Percentiles rank a stretch among this genome's conserved stretches.
phyloP scores from a whole-genome alignment of 1,140 invertebrate genomes.

The Acromyrmex charruanus region DNA sequence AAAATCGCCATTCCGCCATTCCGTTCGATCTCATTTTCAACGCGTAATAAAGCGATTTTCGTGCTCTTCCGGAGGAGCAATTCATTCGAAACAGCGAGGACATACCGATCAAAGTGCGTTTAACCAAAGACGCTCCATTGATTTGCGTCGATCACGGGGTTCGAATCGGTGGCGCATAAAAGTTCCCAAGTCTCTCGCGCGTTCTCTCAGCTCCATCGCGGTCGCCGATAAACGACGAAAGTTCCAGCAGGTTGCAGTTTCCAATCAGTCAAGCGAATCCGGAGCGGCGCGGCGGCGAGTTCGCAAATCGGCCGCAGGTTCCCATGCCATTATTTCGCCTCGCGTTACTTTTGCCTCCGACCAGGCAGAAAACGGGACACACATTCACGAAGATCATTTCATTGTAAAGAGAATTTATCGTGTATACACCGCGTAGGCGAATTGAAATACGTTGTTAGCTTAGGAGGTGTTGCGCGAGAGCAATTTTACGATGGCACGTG shows the following conservation, averaged over 20 bases:
- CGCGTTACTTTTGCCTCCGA: slow-evolving; percentile 74
- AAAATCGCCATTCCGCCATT: slow-evolving; percentile 14
- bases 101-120: slow-evolving; percentile 43
- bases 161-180: slow-evolving; percentile 48
- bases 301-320: slow-evolving; percentile 67
- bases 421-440: background rate
- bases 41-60: slow-evolving; percentile 34
- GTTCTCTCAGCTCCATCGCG: slow-evolving; percentile 1
- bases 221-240: slow-evolving; percentile 71
- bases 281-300: slow-evolving; percentile 54
- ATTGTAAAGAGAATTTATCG: slow-evolving; percentile 73
- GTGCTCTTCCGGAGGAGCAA: background rate
- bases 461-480: background rate
- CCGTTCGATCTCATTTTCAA: background rate
- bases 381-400: slow-evolving; percentile 53
- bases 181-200: slow-evolving; percentile 22
- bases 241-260: slow-evolving; percentile 73
- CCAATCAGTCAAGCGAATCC: slow-evolving; percentile 75
- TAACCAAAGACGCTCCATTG: slow-evolving; percentile 46
- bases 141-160: slow-evolving; percentile 35
- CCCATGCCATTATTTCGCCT: slow-evolving; percentile 75
- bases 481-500: background rate
- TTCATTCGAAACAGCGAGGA: slow-evolving; percentile 17
- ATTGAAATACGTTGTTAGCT: slow-evolving; percentile 16
- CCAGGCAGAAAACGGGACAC: slow-evolving; percentile 71